Evolutionary conservation across 2,888 invertebrate genomes (phyloP), one percentile per base, ranked within the genome.

Genomic region (Melanostoma mellinum): DNA sequence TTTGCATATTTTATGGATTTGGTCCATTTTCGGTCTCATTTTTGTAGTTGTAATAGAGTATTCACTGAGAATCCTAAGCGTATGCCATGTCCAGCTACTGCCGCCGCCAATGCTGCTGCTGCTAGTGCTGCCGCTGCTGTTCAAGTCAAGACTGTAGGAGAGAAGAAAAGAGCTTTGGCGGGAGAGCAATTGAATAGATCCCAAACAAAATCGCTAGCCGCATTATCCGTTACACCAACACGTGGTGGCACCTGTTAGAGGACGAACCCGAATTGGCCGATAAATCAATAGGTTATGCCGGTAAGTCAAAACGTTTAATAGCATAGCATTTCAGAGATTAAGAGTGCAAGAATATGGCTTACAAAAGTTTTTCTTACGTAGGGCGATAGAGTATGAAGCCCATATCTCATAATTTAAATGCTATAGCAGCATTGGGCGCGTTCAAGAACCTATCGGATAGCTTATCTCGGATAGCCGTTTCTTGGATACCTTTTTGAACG

Each of bases 41-140:
- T 20, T 20, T 20, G 20, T 35, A 93, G 94, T 86, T 96, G 96
- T 92, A 94, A 93, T 89, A 92, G 94, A 87, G 93, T 94, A 88
- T 93, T 96, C 87, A 93, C 94, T 0, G 95, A 95, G 81, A 94
- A 95, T 87, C 95, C 95, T 36, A 96, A 95, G 91, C 90, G 91
- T 35, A 88, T 90, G 85, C 86, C 88, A 30, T 87, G 86, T 38
- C 87, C 78, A 6, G 65, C 69, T n/a, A 48, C 53, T 0, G 52
- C 81, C 10, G 48, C 65, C 10, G 8, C 61, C 2, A 87, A 87
- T 2, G 65, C 86, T 0, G 46, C 42, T 4, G 35, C 30, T 30
- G n/a, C n/a, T n/a, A n/a, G n/a, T n/a, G n/a, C 44, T n/a, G 3
- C 40, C 42, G 48, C 30, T 42, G 52, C 52, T 53, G 33, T 68